Evolutionary conservation across 1,140 invertebrate genomes (phyloP).

Genomic region (Micrasema longulum): DNA sequence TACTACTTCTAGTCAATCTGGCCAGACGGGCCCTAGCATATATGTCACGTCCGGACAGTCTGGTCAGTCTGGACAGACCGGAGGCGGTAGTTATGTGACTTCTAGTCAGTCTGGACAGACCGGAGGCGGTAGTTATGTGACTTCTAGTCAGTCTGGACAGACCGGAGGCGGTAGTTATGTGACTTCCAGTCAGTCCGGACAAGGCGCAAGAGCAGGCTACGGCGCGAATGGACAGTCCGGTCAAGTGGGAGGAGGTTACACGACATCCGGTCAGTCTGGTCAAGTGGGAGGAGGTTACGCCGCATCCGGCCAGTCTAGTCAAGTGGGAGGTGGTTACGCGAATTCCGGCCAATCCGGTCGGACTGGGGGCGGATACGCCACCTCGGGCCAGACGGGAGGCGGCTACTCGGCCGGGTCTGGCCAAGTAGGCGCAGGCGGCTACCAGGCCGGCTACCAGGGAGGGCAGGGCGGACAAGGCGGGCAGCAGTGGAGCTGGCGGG

Average conservation of each 20-base stretch:
- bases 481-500: conserved; percentile 10
- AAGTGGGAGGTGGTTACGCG: conserved; percentile 8
- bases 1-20: background rate
- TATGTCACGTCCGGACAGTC: background rate
- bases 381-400: background rate
- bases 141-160: conserved; percentile 1
- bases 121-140: conserved; percentile 5
- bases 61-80: conserved; percentile 7
- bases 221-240: conserved; percentile 4
- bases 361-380: background rate
- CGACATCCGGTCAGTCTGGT: background rate
- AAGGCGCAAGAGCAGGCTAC: conserved; percentile 7
- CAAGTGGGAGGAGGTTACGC: conserved; percentile 2
- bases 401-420: background rate
- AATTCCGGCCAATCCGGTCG: background rate
- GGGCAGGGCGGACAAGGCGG: conserved; percentile 1
- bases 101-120: conserved; percentile 10
- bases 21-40: background rate
- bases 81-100: conserved; percentile 4
- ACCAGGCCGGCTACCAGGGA: conserved; percentile 9
- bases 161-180: conserved; percentile 11
- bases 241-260: conserved; percentile 7
- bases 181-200: background rate
- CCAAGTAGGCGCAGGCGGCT: conserved; percentile 18
- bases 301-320: conserved; percentile 5